phyloP scores from a whole-genome alignment of 1,140 invertebrate species.

The Drosophila pachea region DNA sequence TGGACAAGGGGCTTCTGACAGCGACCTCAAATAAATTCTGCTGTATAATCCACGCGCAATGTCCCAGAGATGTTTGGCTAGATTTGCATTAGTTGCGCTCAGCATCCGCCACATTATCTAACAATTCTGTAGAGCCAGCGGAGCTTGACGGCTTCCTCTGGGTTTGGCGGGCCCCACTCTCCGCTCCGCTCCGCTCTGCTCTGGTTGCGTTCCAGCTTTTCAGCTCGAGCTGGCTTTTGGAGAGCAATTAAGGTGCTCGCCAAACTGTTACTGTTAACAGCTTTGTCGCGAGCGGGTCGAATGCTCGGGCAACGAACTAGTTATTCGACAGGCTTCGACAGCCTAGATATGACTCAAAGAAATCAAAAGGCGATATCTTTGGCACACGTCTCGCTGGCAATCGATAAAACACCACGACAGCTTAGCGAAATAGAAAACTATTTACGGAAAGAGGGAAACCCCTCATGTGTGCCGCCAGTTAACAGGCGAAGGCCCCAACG shows the following conservation, averaged over 20 bases:
- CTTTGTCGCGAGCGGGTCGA: slow-evolving; percentile 29
- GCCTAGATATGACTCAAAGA: slow-evolving; percentile 23
- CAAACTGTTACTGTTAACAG: slow-evolving; percentile 50
- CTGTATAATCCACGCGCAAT: slow-evolving; percentile 26
- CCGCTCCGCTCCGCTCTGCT: slow-evolving; percentile 47
- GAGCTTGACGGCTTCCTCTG: slow-evolving; percentile 45
- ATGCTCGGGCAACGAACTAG: slow-evolving; percentile 37
- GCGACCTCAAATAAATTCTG: slow-evolving; percentile 23
- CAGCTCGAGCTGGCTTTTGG: slow-evolving; percentile 16
- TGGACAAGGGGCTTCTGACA: slow-evolving; percentile 33
- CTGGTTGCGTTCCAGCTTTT: slow-evolving; percentile 46
- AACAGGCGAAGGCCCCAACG: neutral
- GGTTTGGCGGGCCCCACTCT: slow-evolving; percentile 23
- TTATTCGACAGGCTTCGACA: slow-evolving; percentile 27
- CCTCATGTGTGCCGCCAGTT: slow-evolving; percentile 12
- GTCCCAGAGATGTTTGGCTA: slow-evolving; percentile 11
- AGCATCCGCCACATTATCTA: slow-evolving; percentile 14
- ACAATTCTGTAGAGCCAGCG: slow-evolving; percentile 24
- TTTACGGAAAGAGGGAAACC: slow-evolving; percentile 40
- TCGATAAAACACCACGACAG: slow-evolving; percentile 36
- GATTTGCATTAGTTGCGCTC: slow-evolving; percentile 16
- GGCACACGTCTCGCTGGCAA: neutral
- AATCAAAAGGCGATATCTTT: slow-evolving; percentile 2
- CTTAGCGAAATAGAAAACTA: slow-evolving; percentile 38
- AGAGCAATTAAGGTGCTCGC: slow-evolving; percentile 63